Base-by-base conservation (phyloP, 2,888 invertebrate genomes). In the Pristionchus arcanus region DNA sequence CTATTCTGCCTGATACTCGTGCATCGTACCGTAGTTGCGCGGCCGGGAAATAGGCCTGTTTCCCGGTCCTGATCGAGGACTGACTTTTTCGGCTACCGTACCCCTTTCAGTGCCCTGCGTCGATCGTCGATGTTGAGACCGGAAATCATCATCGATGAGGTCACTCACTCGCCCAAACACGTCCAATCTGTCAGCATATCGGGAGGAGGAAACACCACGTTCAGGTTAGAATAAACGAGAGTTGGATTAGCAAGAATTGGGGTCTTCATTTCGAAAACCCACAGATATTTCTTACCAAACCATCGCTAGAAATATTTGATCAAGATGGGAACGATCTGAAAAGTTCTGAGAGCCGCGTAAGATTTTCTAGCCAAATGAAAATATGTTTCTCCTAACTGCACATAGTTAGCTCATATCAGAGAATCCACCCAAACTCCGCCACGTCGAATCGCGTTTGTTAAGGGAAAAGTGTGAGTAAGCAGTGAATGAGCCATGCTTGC, bases 131-230 rank as follows among this genome's bases (percentile, higher is more conserved):
- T 94, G 89, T 91, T 92, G 89, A 94, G 94, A 84, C 95, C 95
- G 55, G 94, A 94, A 91, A 95, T 95, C 86, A 92, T 95, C 66
- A 94, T 95, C 83, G 95, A 95, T 88, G 94, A 95, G 87, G 93
- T 95, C 15, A 93, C 94, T 11, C 66, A 86, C 42, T 91, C 90
- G 37, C 92, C 92, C 7, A 92, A 92, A 89, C 90, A 92, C 59
- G 91, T n/a, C 13, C 87, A 55, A 25, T 88, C 87, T 9, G 87
- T 95, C 63, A 94, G 94, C 34, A 95, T 95, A 37, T 93, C 94
- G 7, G 93, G 92, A 16, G 95, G 94, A 42, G 94, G 94, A 59
- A 93, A 93, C 59, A 95, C 95, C 0, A 94, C 94, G 2, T 94
- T 94, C 91, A 90, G 94, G 94, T 94, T 53, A 88, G 74, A 5